Base-by-base conservation (phyloP, 1,140 invertebrate genomes). In the Microplitis mediator region DNA sequence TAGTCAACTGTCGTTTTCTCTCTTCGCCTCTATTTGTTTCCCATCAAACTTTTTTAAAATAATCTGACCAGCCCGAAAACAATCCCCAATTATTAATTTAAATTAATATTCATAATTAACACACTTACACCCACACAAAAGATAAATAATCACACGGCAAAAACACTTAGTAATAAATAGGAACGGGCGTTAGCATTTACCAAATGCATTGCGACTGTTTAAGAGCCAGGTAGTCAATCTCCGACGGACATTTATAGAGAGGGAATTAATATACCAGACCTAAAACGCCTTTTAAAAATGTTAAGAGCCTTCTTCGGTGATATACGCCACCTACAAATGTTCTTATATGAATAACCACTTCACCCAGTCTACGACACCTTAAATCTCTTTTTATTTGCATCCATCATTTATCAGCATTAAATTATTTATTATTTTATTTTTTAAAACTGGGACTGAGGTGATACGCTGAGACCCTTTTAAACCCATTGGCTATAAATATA, bases 171-270 rank as follows among this genome's bases (percentile, higher is more conserved):
- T 11, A 23, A 54, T n/a, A n/a, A 54, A 13, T 14, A n/a, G 52
- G 35, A 13, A 14, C 73, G 73, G 78, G 73, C 74, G 77, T 79
- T 76, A 76, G 81, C 80, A 80, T 84, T 85, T 82, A 84, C 79
- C 80, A 76, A 85, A 85, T 84, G 81, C 77, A 83, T 82, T 79
- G 77, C 81, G 84, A 84, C 80, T 81, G 81, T 85, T 45, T 87
- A 86, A 86, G 85, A 80, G 84, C 77, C 81, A 76, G 73, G 85
- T 87, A 87, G 85, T 87, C 84, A 87, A 86, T 87, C 86, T 75
- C 73, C 74, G 79, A 74, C 78, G 78, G 85, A 87, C 86, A 77
- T 87, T 87, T 87, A 87, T 86, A 85, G 80, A 84, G 82, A 85
- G 77, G 78, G 85, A 86, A 86, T 87, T 86, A 87, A 87, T 87